Evolutionary conservation across 2,888 invertebrate species (phyloP), one percentile per base, ranked within the genome.

Genomic region (Nomada fucata): DNA sequence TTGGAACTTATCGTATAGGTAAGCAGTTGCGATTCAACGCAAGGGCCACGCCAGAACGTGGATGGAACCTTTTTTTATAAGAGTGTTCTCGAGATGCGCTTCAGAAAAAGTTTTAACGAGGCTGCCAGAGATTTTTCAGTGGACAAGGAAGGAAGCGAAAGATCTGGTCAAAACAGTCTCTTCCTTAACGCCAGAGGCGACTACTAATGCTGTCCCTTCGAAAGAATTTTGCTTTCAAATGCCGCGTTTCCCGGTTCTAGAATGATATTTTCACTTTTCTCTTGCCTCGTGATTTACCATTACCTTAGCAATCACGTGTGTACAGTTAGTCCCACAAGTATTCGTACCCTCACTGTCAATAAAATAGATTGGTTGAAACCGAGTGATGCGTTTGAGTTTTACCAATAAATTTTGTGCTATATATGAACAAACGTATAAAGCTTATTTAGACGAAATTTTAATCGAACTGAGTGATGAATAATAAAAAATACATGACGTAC

Each of bases 71-170:
- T 80, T 81, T 76, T 83, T 55, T 64, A 75, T 60, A 80, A 84
- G 76, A 83, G 85, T 70, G 78, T 83, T 82, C 81, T 85, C 78
- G 77, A 82, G 86, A 85, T 78, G 79, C 74, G 79, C 78, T 55
- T 63, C 60, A 53, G 85, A 79, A 88, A 91, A 92, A 92, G 91
- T 92, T 92, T 92, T 92, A 92, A 92, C 91, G 90, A 92, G 90
- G 87, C 87, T 87, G 86, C 87, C 86, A 85, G 86, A 89, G 84
- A 89, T 90, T 89, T 89, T 86, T 87, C 84, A 69, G 68, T 77
- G 65, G 50, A 63, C 23, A 55, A 63, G 59, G 63, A 74, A 61
- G 65, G 65, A 71, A 76, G 59, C 55, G 72, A 71, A 79, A 60
- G 70, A 77, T 76, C 70, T 64, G 18, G 67, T 44, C 57, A 80